These are phyloP conservation scores for Laothoe populi DNA, from an alignment of 2,888 invertebrate species.

Conservation along the genomic window DNA sequence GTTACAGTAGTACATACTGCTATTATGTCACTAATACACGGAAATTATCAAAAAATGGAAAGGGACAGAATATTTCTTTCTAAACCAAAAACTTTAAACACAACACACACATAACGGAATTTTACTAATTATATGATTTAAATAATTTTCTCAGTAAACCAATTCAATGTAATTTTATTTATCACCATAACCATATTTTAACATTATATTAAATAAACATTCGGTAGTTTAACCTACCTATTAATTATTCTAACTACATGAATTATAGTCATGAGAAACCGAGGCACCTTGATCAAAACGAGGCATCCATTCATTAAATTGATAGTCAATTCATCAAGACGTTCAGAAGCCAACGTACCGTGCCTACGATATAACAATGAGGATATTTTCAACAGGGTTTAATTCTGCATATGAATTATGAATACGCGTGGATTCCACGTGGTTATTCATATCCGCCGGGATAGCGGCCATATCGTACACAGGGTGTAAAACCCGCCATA, in stretches of 20 bases:
- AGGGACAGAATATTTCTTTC: too few species aligned
- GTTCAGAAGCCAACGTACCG: background rate
- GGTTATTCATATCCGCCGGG: background rate
- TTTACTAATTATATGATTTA: too few species aligned
- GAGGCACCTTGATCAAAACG: background rate
- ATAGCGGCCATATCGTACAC: background rate
- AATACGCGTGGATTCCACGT: background rate
- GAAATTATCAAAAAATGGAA: too few species aligned
- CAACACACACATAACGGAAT: too few species aligned
- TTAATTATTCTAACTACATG: background rate
- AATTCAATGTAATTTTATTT: too few species aligned
- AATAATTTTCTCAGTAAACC: too few species aligned
- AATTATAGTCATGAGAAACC: background rate
- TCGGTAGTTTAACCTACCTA: too few species aligned
- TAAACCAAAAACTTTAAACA: too few species aligned
- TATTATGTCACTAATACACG: too few species aligned
- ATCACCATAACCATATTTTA: too few species aligned
- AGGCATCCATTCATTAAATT: background rate
- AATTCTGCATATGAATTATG: background rate
- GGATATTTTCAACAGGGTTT: background rate
- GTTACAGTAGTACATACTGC: background rate
- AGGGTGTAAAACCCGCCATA: background rate
- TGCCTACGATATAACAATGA: constrained; percentile 4
- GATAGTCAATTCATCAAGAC: background rate
- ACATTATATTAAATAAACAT: too few species aligned